Evolutionary conservation across 2,888 invertebrate species (phyloP), one percentile per base, ranked within the genome.

Genomic region (Digitonthophagus gazella): DNA sequence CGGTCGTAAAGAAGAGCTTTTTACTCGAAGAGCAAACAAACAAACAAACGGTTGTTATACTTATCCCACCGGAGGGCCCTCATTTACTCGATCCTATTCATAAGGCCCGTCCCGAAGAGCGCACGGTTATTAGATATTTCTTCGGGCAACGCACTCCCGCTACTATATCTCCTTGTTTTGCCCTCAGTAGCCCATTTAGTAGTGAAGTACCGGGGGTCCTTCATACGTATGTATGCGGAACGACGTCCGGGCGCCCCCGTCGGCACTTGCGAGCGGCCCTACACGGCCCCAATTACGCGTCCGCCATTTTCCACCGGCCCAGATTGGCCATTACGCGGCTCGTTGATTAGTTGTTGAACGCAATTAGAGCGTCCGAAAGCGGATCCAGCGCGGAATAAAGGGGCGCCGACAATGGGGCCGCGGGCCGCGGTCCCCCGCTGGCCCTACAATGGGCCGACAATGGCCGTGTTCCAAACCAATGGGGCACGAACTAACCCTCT

Each of bases 281-380:
- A 44, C 28, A 44, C 28, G 28, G 71, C 57, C 68, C 72, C 74
- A 75, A 75, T 75, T 75, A 74, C 70, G 73, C 70, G 71, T 73
- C 75, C 75, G 76, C 77, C 78, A 77, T 78, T 74, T 78, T 77
- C 72, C 74, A 67, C 58, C 68, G 69, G 64, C 70, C 72, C 69
- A 76, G 76, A 76, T 76, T 76, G 76, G 75, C 75, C 73, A 74
- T 74, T 74, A 76, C 75, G 72, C 70, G 61, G n/a, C 20, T 73
- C 75, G 79, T 75, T 78, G 80, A 79, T 79, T 80, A 80, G 80
- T 78, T 78, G 79, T 78, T 80, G 79, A 79, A 78, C 78, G 78
- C 76, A 78, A 78, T 79, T 78, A 78, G 75, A 72, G 58, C 65
- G 58, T 58, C 58, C 74, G 11, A 44, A 44, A 44, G 28, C 78